phyloP scores from a whole-genome alignment of 2,797 vertebrate genomes.

The Artibeus jamaicensis region DNA sequence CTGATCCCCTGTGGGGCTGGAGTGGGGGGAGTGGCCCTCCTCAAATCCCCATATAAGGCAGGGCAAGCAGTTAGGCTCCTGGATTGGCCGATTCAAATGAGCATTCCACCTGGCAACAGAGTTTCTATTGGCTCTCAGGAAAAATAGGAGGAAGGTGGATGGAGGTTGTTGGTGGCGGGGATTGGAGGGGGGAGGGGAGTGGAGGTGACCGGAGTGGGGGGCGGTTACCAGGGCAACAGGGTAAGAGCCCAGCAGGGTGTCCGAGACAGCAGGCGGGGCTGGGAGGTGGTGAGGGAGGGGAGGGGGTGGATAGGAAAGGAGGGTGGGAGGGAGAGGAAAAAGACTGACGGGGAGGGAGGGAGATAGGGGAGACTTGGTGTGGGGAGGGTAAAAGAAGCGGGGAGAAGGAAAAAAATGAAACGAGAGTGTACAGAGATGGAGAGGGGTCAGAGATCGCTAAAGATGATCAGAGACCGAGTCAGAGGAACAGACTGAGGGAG shows the following conservation, averaged over 20 bases:
- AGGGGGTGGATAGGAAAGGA: not conserved
- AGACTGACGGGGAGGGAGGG: slow-evolving; percentile 49
- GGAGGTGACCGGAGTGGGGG: slow-evolving; percentile 76
- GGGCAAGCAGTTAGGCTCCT: slow-evolving; percentile 1
- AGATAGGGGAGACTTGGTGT: not conserved
- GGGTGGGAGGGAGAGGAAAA: slow-evolving; percentile 47
- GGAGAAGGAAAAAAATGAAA: slow-evolving; percentile 43
- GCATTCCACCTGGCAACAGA: slow-evolving; percentile 83
- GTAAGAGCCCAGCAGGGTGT: slow-evolving; percentile 78
- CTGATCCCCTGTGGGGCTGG: slow-evolving; percentile 38
- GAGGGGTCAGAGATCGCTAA: slow-evolving; percentile 36
- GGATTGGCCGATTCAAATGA: slow-evolving; percentile 85
- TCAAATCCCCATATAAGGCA: slow-evolving; percentile 83
- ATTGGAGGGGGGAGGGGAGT: slow-evolving; percentile 71
- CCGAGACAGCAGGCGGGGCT: slow-evolving; percentile 72
- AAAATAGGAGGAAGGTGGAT: slow-evolving; percentile 76
- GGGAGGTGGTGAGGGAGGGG: slow-evolving; percentile 33
- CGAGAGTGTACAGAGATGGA: slow-evolving; percentile 21
- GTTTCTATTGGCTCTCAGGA: slow-evolving; percentile 75
- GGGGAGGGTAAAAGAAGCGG: not conserved
- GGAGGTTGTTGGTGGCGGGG: slow-evolving; percentile 72
- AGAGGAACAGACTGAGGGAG: slow-evolving; percentile 27
- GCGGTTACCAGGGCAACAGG: slow-evolving; percentile 77
- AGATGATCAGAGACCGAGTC: slow-evolving; percentile 65
- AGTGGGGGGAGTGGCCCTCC: slow-evolving; percentile 69